A percentile compares a stretch with the other conserved stretches of the same genome.
Evolutionary conservation across 2,797 vertebrate species (phyloP).

Genomic region (Sarcoramphus papa): DNA sequence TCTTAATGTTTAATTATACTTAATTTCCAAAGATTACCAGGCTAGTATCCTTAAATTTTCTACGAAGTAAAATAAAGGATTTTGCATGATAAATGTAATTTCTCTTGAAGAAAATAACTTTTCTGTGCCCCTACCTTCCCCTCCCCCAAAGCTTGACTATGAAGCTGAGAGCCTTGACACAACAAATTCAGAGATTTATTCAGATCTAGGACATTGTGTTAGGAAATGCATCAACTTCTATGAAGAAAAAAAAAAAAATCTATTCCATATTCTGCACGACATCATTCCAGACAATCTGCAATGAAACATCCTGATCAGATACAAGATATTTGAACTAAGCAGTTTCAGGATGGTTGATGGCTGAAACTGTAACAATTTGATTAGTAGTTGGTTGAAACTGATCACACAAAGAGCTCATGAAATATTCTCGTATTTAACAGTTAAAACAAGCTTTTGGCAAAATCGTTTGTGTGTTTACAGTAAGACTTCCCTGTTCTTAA

Average conservation of each 20-base stretch:
- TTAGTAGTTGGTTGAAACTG: conserved; percentile 21
- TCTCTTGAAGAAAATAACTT: neutral
- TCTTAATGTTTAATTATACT: neutral
- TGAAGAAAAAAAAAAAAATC: neutral
- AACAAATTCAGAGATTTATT: neutral
- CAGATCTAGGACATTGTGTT: neutral
- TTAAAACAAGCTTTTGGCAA: neutral
- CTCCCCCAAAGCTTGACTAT: neutral
- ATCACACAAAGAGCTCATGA: neutral
- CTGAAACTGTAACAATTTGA: conserved; percentile 36
- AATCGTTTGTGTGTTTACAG: neutral
- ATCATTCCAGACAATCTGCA: neutral
- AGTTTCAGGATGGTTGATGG: conserved; percentile 9
- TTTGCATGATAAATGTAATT: neutral
- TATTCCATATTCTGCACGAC: neutral
- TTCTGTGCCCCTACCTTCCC: neutral
- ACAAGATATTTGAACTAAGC: neutral
- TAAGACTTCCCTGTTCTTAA: conserved; percentile 18
- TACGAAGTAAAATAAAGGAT: neutral
- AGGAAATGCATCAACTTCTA: neutral
- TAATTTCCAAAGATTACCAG: neutral
- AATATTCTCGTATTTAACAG: neutral
- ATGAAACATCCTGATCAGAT: conserved; percentile 12
- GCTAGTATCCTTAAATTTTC: neutral
- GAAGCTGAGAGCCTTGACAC: neutral